phyloP scores from a whole-genome alignment of 2,113 vertebrate genomes.

The Sclerurus mexicanus region DNA sequence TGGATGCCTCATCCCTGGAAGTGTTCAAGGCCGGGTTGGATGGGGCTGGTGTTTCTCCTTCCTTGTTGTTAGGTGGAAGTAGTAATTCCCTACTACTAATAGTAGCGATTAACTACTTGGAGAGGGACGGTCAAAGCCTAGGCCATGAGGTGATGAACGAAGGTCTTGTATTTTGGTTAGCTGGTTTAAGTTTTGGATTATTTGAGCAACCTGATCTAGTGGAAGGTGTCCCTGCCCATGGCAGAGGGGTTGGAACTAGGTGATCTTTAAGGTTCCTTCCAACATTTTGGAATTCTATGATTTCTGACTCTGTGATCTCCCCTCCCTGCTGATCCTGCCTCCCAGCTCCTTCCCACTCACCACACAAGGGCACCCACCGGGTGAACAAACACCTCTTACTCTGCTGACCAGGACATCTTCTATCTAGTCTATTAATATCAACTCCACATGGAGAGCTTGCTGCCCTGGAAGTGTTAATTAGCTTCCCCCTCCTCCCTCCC shows the following conservation, averaged over 20 bases:
- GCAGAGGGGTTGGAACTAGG: background rate
- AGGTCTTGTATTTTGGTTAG: rapidly evolving
- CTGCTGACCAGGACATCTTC: background rate
- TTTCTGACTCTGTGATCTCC: background rate
- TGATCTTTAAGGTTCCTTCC: background rate
- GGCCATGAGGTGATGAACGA: rapidly evolving
- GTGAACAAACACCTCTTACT: background rate
- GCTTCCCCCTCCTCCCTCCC: slow-evolving; percentile 27
- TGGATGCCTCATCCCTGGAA: background rate
- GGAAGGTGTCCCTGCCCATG: background rate
- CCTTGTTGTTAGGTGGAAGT: background rate
- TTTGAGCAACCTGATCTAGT: background rate
- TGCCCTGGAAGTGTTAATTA: slow-evolving; percentile 51
- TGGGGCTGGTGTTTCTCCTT: background rate
- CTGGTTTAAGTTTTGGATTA: background rate
- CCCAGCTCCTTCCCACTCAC: rapidly evolving
- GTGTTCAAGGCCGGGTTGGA: background rate
- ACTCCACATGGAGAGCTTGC: background rate
- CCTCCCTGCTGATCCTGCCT: rapidly evolving
- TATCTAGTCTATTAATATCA: background rate
- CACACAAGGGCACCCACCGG: background rate
- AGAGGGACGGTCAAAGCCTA: background rate
- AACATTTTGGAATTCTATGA: background rate
- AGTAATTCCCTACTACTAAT: background rate
- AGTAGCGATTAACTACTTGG: rapidly evolving